Percentiles rank a stretch among this genome's conserved stretches.
Evolutionary conservation across 2,888 invertebrate genomes (phyloP).

Genomic region (Cerastoderma edule): DNA sequence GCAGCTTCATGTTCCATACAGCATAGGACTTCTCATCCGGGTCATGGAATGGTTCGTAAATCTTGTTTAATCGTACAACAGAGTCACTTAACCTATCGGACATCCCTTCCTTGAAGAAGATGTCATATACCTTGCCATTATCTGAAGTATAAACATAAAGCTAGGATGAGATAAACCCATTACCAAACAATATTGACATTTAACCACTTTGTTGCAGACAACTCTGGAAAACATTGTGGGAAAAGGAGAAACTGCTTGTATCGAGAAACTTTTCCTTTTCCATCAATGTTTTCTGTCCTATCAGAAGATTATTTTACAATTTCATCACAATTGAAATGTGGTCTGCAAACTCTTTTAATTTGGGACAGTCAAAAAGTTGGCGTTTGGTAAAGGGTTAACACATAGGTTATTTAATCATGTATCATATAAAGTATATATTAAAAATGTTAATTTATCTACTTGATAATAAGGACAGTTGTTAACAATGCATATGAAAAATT

Average conservation of each 20-base stretch:
- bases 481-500: too few relatives aligned
- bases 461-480: too few relatives aligned
- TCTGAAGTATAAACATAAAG: conserved; percentile 55
- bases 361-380: too few relatives aligned
- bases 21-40: conserved; percentile 8
- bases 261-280: background rate
- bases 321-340: too few relatives aligned
- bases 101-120: conserved; percentile 41
- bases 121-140: conserved; percentile 70
- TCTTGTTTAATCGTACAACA: conserved; percentile 13
- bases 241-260: conserved; percentile 8
- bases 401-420: too few relatives aligned
- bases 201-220: too few relatives aligned
- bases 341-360: too few relatives aligned
- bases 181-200: too few relatives aligned
- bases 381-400: too few relatives aligned
- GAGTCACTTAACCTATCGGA: background rate
- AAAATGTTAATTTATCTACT: too few relatives aligned
- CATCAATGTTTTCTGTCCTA: conserved; percentile 1
- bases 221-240: background rate
- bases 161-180: background rate
- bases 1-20: conserved; percentile 42
- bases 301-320: too few relatives aligned
- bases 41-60: conserved; percentile 29
- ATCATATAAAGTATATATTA: too few relatives aligned